Evolutionary conservation across 2,113 vertebrate genomes (phyloP).

Genomic region (Corydoras sp.): DNA sequence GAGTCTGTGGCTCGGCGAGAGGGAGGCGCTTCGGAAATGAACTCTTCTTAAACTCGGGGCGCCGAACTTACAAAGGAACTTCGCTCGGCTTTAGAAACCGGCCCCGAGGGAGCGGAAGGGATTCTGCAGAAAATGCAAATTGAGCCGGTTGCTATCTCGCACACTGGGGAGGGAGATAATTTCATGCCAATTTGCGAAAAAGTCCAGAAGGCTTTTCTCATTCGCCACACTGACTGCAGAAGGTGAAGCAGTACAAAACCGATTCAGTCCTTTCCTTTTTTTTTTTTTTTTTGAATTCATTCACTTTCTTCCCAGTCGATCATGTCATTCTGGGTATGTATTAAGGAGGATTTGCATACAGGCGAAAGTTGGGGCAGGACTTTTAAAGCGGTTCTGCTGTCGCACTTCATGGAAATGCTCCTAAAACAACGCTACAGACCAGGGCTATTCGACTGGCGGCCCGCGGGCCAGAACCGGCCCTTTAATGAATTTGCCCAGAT

Average conservation of each 20-base stretch:
- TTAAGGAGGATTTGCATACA: background rate
- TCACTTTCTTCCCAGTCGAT: background rate
- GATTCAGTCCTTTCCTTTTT: conserved; percentile 57
- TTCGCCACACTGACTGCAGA: conserved; percentile 60
- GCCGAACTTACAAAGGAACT: conserved; percentile 71
- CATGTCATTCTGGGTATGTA: background rate
- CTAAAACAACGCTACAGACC: background rate
- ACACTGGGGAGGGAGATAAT: conserved; percentile 69
- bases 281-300: background rate
- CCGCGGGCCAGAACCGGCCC: no score
- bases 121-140: conserved; percentile 37
- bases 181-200: conserved; percentile 75
- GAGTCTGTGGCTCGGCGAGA: background rate
- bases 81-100: conserved; percentile 55
- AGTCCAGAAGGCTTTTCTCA: conserved; percentile 70
- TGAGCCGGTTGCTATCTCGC: conserved; percentile 67
- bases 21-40: conserved; percentile 56
- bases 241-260: conserved; percentile 61
- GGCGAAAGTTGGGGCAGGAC: background rate
- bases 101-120: conserved; percentile 62
- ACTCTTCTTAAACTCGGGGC: conserved; percentile 68
- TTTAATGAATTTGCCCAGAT: no score
- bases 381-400: background rate
- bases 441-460: no score
- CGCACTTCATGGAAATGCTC: background rate